A percentile compares a stretch with the other conserved stretches of the same genome.
These are phyloP conservation scores for Saguinus midas DNA, from an alignment of 2,113 vertebrate genomes.

Conservation along the genomic window DNA sequence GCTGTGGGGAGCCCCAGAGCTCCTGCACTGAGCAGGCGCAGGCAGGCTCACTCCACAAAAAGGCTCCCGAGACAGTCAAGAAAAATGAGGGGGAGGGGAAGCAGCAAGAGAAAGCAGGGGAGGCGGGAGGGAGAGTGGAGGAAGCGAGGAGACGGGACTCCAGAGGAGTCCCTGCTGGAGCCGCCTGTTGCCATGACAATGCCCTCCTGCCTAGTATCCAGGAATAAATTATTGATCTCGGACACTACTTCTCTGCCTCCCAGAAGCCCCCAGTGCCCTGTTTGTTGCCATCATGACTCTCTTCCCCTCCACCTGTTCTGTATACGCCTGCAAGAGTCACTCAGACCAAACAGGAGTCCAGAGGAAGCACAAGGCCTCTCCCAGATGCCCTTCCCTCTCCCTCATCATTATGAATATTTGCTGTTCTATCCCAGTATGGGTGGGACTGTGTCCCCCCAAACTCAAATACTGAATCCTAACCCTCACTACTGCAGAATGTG, in stretches of 20 bases:
- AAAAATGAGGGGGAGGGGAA: neutral
- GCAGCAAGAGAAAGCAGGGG: neutral
- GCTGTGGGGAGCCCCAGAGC: neutral
- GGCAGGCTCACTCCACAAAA: neutral
- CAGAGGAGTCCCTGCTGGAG: constrained; percentile 19
- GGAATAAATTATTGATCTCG: constrained; percentile 77
- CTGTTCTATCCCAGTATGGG: neutral
- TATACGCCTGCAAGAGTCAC: neutral
- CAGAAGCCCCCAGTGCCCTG: constrained; percentile 44
- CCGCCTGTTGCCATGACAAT: constrained; percentile 69
- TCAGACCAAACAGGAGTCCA: neutral
- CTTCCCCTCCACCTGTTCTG: neutral
- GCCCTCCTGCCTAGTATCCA: constrained; percentile 46
- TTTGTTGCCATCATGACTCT: neutral
- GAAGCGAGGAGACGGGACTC: neutral
- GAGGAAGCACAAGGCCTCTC: neutral
- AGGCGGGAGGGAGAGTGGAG: neutral
- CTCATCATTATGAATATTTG: neutral
- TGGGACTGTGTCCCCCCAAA: neutral
- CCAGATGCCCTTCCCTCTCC: fast-evolving
- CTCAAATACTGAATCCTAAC: neutral
- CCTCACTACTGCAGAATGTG: neutral
- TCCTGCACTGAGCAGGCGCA: neutral
- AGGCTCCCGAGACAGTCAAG: neutral
- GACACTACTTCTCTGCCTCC: constrained; percentile 9